Evolutionary conservation across 37 sponge, comb jelly and placozoan genomes (phyloP), one percentile per base, ranked within the genome.

Genomic region (Hormiphora californensis): DNA sequence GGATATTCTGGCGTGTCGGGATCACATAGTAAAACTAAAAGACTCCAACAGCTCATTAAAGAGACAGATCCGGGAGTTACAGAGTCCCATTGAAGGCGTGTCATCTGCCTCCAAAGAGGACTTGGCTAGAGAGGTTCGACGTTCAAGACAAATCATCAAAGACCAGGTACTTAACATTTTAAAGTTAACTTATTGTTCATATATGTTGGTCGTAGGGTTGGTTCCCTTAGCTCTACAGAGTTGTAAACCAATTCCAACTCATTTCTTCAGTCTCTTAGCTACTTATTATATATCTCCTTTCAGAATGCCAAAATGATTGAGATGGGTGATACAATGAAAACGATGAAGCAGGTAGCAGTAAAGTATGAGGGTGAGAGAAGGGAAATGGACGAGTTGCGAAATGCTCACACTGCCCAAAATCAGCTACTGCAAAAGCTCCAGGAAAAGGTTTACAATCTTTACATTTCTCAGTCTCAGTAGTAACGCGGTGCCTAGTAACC

Each of bases 1-100:
- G n/a, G 81, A 73, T 46, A 73, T 73, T 2, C 41, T 73, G 46
- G 43, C 81, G 27, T 73, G 81, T 30, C 35, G 81, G 25, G 81
- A 73, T n/a, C 43, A 73, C 81, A 73, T 73, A 11, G 3, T 33
- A 11, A 28, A 9, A 4, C 81, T 73, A 28, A 73, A 73, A 46
- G 12, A 27, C n/a, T 43, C 40, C 36, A 73, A 73, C 81, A 73
- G 46, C 46, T 11, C 1, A 11, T 15, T 73, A 25, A 73, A 73
- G 46, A 25, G 28, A 4, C 12, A 19, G 9, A 27, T 73, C 0
- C n/a, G 46, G 27, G 43, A 73, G 8, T 28, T 73, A 1, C 81
- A 73, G 81, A 27, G 43, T 22, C 81, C 81, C 21, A 33, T 73
- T 17, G 46, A 73, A 4, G 81, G 43, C 25, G 35, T 73, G 3